Evolutionary conservation across 2,113 vertebrate genomes (phyloP).

Genomic region (Scytalopus superciliaris): DNA sequence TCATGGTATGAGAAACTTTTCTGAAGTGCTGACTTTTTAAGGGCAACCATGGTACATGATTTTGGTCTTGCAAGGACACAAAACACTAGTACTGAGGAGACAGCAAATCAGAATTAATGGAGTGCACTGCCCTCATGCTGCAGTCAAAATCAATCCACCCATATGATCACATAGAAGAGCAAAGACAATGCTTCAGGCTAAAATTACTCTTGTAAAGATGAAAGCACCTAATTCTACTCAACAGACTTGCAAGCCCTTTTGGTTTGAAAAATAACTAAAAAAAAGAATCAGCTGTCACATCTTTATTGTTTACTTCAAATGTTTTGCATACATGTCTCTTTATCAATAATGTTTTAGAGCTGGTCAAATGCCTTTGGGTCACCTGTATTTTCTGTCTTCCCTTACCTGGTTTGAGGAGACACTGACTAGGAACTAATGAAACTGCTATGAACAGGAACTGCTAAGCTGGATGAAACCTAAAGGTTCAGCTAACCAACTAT

Average conservation of each 20-base stretch:
- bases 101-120: conserved; percentile 19
- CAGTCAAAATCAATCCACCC: conserved; percentile 53
- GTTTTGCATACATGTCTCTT: neutral
- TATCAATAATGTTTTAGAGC: neutral
- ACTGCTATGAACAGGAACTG: neutral
- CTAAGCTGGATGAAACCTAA: neutral
- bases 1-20: neutral
- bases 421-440: neutral
- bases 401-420: neutral
- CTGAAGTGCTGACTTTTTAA: conserved; percentile 22
- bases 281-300: conserved; percentile 17
- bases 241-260: neutral
- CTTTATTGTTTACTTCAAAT: neutral
- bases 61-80: conserved; percentile 1
- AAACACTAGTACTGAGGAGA: neutral
- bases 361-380: neutral
- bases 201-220: neutral
- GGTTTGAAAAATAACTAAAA: conserved; percentile 48
- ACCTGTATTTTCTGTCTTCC: neutral
- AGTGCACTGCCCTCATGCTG: neutral
- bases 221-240: conserved; percentile 21
- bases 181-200: conserved; percentile 43
- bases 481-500: neutral
- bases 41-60: neutral
- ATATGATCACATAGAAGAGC: conserved; percentile 12